Percentiles rank a stretch among this genome's conserved stretches.
Conservation (phyloP, 2,797 vertebrate species). For the Trachops cirrhosus region DNA sequence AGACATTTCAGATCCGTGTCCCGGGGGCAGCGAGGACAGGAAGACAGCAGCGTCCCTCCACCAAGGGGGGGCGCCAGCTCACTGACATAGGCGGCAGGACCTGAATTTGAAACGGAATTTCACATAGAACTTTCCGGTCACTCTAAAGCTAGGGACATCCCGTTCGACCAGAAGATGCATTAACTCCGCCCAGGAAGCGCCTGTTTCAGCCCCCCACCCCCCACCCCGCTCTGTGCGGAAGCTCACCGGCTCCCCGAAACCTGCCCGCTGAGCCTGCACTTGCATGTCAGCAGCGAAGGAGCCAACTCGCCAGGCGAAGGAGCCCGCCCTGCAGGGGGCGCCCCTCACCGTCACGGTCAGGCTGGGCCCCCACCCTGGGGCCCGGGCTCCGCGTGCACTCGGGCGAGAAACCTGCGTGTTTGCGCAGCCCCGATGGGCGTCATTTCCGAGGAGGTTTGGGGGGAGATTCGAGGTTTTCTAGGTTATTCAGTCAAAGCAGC, state of each 20-base stretch:
- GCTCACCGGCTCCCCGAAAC: slow-evolving; percentile 66
- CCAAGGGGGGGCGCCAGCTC: background rate
- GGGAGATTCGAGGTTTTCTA: background rate
- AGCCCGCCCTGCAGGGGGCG: background rate
- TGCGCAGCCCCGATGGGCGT: background rate
- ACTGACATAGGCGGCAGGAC: slow-evolving; percentile 55
- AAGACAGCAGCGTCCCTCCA: slow-evolving; percentile 46
- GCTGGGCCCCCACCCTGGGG: background rate
- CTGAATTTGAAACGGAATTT: slow-evolving; percentile 65
- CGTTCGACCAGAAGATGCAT: slow-evolving; percentile 43
- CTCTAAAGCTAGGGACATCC: slow-evolving; percentile 70
- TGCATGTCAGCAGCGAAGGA: background rate
- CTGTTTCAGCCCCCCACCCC: slow-evolving; percentile 68
- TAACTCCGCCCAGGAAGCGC: slow-evolving; percentile 53
- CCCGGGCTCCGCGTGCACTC: background rate
- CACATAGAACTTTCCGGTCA: slow-evolving; percentile 55
- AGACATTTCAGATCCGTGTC: background rate
- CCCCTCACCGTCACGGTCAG: background rate
- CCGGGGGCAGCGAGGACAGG: slow-evolving; percentile 50
- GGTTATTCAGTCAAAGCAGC: background rate
- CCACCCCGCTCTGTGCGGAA: slow-evolving; percentile 64
- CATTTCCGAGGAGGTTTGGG: background rate
- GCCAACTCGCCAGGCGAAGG: background rate
- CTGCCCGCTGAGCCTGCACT: slow-evolving; percentile 53
- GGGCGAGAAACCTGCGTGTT: background rate